These are phyloP conservation scores for Galaxias olidus DNA, from an alignment of 2,797 vertebrate genomes.

Conservation along the genomic window DNA sequence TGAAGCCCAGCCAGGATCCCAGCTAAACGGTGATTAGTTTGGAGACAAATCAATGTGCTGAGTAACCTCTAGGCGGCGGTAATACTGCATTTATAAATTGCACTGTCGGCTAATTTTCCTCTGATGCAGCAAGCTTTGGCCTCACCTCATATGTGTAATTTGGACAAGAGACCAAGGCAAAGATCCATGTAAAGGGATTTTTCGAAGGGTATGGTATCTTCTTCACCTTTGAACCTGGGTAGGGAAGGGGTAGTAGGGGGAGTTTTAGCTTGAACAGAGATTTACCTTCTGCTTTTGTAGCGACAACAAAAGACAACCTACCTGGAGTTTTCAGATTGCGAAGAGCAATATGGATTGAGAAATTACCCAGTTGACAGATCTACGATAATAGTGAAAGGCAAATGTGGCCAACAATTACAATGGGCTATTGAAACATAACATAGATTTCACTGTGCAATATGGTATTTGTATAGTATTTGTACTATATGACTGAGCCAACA, in stretches of 20 bases:
- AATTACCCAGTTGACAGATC: constrained; percentile 92
- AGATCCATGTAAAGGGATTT: constrained; percentile 94
- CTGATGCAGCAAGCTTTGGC: not conserved
- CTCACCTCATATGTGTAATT: constrained; percentile 93
- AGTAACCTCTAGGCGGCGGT: constrained; percentile 66
- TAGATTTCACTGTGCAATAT: too few relatives aligned
- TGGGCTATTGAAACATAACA: not conserved
- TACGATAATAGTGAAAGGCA: constrained; percentile 42
- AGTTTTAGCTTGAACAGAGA: not conserved
- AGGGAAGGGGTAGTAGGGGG: not conserved
- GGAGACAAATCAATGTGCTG: constrained; percentile 5
- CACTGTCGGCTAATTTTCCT: not conserved
- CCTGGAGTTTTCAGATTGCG: constrained; percentile 86
- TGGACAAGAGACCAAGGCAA: constrained; percentile 88
- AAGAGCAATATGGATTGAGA: constrained; percentile 90
- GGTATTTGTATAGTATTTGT: too few relatives aligned
- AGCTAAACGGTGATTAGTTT: constrained; percentile 66
- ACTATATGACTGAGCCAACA: constrained; percentile 11
- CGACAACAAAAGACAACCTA: constrained; percentile 40
- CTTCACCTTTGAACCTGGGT: constrained; percentile 84
- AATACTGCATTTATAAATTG: constrained; percentile 20
- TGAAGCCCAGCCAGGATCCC: constrained; percentile 91
- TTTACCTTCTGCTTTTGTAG: not conserved
- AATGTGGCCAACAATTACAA: not conserved
- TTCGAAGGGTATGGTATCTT: constrained; percentile 90